phyloP scores from a whole-genome alignment of 2,113 vertebrate genomes.

The Cyprinodon variegatus region DNA sequence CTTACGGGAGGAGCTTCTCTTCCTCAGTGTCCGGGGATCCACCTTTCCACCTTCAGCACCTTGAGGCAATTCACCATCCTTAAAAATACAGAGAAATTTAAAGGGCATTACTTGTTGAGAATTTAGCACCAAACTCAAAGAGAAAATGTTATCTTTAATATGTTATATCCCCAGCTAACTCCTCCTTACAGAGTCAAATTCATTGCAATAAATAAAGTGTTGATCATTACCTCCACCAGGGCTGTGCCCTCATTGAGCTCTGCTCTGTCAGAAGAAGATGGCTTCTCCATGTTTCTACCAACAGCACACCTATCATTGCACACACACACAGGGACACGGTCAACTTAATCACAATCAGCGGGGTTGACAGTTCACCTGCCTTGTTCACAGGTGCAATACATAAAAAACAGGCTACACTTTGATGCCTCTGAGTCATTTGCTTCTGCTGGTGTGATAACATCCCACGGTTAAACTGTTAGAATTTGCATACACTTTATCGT shows the following conservation, averaged over 20 bases:
- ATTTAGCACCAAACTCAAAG: neutral
- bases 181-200: neutral
- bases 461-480: neutral
- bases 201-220: neutral
- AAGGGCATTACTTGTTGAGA: neutral
- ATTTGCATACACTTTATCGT: conserved; percentile 36
- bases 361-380: neutral
- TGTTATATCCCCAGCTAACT: neutral
- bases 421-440: neutral
- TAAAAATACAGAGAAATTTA: neutral
- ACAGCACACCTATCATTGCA: conserved; percentile 38
- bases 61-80: conserved; percentile 37
- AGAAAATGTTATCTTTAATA: neutral
- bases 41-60: conserved; percentile 57
- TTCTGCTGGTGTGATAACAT: neutral
- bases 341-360: neutral
- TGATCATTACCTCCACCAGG: conserved; percentile 55
- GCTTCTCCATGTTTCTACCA: conserved; percentile 60
- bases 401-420: neutral
- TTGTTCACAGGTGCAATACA: neutral
- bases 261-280: conserved; percentile 43
- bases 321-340: conserved; percentile 1
- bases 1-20: conserved; percentile 68
- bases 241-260: conserved; percentile 46
- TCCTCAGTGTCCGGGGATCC: conserved; percentile 34